Evolutionary conservation across 2,797 vertebrate genomes (phyloP).

Genomic region (Vespertilio murinus): DNA sequence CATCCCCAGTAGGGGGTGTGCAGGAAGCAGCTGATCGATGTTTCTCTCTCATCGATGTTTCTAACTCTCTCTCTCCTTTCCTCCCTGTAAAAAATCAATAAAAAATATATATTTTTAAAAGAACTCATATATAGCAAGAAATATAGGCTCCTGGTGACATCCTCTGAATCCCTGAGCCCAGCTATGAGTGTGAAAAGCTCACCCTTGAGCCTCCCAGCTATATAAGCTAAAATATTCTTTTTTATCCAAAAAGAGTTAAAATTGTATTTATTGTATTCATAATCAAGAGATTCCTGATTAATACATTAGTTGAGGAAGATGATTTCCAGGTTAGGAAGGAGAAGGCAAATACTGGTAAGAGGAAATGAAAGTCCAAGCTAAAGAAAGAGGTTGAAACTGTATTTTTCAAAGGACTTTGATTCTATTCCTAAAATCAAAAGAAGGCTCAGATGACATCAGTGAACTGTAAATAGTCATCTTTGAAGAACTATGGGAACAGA

Average conservation of each 20-base stretch:
- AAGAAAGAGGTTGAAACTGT: not conserved
- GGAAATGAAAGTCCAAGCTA: slow-evolving; percentile 48
- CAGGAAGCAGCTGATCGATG: no score
- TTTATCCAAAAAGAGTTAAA: slow-evolving; percentile 15
- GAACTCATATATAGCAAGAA: not conserved
- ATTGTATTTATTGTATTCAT: not conserved
- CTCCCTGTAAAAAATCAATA: no score
- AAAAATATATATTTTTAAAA: no score
- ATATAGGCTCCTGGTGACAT: not conserved
- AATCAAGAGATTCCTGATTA: not conserved
- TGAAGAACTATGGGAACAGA: slow-evolving; percentile 71
- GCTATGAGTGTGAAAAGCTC: not conserved
- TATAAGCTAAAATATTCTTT: not conserved
- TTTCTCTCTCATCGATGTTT: no score
- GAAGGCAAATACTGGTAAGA: slow-evolving; percentile 31
- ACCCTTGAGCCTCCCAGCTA: not conserved
- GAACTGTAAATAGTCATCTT: slow-evolving; percentile 73
- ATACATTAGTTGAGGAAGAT: slow-evolving; percentile 7
- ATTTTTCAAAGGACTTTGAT: slow-evolving; percentile 61
- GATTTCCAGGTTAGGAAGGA: slow-evolving; percentile 39
- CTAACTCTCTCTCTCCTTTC: no score
- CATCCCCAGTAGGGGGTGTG: no score
- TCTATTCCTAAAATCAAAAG: slow-evolving; percentile 56
- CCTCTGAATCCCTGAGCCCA: not conserved
- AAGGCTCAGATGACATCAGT: slow-evolving; percentile 61